Percentiles rank a stretch among this genome's conserved stretches.
Conservation (phyloP, 2,888 invertebrate genomes). For the Ophonus ardosiacus region DNA sequence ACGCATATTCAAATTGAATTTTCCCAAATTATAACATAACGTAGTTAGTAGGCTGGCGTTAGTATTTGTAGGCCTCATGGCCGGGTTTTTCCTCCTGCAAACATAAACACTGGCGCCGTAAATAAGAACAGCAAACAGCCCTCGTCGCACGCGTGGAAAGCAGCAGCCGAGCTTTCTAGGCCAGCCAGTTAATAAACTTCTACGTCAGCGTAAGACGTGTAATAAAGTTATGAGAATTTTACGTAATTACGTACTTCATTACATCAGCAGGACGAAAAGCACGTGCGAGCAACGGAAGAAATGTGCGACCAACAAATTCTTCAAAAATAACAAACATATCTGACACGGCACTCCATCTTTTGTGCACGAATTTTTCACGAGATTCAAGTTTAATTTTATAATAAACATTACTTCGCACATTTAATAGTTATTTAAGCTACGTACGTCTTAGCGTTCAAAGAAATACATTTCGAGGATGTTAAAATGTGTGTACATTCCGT, state of each 20-base stretch:
- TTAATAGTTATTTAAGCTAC: too few relatives aligned
- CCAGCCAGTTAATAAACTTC: conserved; percentile 59
- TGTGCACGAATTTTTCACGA: background rate
- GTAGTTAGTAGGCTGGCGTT: conserved; percentile 41
- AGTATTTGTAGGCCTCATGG: conserved; percentile 51
- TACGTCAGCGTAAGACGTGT: conserved; percentile 59
- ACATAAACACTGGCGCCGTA: conserved; percentile 51
- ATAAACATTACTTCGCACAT: background rate
- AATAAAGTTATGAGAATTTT: conserved; percentile 63
- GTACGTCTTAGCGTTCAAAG: too few relatives aligned
- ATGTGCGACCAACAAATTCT: conserved; percentile 40
- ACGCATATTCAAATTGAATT: conserved; percentile 52
- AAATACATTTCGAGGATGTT: too few relatives aligned
- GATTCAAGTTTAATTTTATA: background rate
- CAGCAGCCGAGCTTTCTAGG: conserved; percentile 40
- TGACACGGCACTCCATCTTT: background rate
- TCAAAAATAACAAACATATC: conserved; percentile 56
- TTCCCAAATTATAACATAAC: conserved; percentile 51
- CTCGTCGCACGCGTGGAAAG: background rate
- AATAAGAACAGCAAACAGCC: conserved; percentile 55
- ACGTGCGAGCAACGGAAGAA: conserved; percentile 14
- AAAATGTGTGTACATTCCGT: too few relatives aligned
- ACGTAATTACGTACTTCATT: conserved; percentile 63
- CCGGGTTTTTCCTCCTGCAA: conserved; percentile 34
- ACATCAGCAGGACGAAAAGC: conserved; percentile 40